Conservation (phyloP, 1,140 invertebrate genomes). For the Drosophila auraria region DNA sequence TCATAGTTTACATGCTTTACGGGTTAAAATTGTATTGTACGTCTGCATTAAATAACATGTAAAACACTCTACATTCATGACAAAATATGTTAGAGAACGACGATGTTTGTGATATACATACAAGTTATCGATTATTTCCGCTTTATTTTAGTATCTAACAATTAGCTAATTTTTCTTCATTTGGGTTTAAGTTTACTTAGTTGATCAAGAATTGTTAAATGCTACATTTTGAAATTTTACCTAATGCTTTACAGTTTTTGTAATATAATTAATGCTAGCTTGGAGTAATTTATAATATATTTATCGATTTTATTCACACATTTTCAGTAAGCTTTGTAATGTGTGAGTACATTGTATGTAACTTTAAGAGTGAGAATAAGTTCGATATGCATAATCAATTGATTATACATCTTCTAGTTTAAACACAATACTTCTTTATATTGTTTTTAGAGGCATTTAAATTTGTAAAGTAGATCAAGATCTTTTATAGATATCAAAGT, state of each 20-base stretch:
- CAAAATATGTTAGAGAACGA: background rate
- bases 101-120: background rate
- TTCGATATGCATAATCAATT: conserved; percentile 1
- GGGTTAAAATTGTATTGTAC: no score
- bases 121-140: background rate
- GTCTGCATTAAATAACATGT: no score
- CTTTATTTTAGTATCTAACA: conserved; percentile 4
- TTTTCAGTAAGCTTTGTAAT: conserved; percentile 3
- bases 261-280: conserved; percentile 4
- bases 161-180: background rate
- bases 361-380: conserved; percentile 1
- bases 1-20: no score
- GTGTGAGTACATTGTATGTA: conserved; percentile 2
- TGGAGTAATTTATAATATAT: conserved; percentile 6
- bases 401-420: conserved; percentile 1
- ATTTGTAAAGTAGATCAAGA: background rate
- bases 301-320: conserved; percentile 1
- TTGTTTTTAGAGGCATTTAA: background rate
- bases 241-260: conserved; percentile 8
- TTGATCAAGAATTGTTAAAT: conserved; percentile 5
- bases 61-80: background rate
- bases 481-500: conserved; percentile 5
- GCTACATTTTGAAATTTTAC: conserved; percentile 12
- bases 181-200: conserved; percentile 3
- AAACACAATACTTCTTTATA: background rate